Conservation (phyloP, 2,797 vertebrate genomes). For the Crax fasciolata region DNA sequence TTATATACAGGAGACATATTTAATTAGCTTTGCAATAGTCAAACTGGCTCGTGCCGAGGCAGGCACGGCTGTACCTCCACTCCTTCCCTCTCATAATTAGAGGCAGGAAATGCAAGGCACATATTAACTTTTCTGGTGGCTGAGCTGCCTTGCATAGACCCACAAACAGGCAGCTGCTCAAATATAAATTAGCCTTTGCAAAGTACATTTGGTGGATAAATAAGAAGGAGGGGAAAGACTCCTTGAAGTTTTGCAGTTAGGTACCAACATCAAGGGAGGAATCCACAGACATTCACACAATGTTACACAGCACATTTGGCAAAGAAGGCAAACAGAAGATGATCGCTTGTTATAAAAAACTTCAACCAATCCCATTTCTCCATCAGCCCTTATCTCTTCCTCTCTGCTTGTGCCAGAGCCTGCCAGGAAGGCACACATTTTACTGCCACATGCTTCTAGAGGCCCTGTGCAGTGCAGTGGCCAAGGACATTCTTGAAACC, state of each 20-base stretch:
- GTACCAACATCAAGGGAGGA: neutral
- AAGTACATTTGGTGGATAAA: slow-evolving; percentile 16
- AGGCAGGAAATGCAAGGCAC: slow-evolving; percentile 71
- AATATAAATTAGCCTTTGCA: slow-evolving; percentile 43
- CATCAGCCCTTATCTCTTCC: neutral
- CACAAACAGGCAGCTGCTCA: slow-evolving; percentile 50
- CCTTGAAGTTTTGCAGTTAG: neutral
- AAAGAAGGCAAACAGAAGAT: neutral
- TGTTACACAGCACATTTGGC: neutral
- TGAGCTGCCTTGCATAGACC: slow-evolving; percentile 59
- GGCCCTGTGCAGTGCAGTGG: neutral
- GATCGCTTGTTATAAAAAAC: neutral
- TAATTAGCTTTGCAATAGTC: slow-evolving; percentile 87
- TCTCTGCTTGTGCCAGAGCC: rapidly evolving
- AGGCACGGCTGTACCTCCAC: slow-evolving; percentile 61
- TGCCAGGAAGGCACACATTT: neutral
- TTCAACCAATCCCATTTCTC: neutral
- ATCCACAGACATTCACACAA: too few species aligned
- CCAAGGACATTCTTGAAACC: neutral
- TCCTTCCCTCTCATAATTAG: slow-evolving; percentile 68
- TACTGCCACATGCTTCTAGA: rapidly evolving
- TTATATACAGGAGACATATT: slow-evolving; percentile 86
- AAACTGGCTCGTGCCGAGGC: slow-evolving; percentile 79
- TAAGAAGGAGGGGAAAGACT: slow-evolving; percentile 31
- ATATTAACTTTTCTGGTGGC: slow-evolving; percentile 74